Conservation (phyloP, 2,888 invertebrate genomes). For the Didymodactylos carnosus region DNA sequence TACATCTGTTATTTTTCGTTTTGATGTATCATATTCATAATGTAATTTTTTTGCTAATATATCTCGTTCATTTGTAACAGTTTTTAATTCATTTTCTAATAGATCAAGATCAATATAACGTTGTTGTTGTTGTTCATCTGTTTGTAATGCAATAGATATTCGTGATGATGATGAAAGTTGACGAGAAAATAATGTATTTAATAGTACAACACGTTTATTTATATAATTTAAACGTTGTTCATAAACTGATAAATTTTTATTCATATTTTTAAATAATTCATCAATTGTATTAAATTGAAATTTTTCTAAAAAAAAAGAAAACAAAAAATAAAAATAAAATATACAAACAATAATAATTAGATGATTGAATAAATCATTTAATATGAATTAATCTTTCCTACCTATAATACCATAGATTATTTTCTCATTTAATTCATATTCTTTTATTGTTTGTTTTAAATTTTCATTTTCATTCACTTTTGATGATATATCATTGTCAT, state of each 20-base stretch:
- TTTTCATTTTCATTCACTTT: neutral
- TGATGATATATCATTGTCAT: neutral
- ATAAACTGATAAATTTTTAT: neutral
- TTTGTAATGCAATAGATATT: neutral
- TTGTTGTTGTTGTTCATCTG: neutral
- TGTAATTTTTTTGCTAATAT: conserved; percentile 3
- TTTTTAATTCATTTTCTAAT: neutral
- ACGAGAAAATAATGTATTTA: neutral
- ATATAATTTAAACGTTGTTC: neutral
- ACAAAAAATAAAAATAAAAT: no score
- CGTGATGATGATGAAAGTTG: neutral
- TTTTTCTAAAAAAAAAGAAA: no score
- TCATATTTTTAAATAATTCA: neutral
- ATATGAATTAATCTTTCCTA: no score
- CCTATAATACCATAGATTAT: neutral
- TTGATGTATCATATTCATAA: neutral
- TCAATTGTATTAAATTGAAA: neutral
- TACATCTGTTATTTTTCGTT: neutral
- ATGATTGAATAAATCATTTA: no score
- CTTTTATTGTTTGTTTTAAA: neutral
- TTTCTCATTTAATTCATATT: neutral
- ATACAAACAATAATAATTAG: no score
- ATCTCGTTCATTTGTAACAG: conserved; percentile 3
- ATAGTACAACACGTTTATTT: neutral
- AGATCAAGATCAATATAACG: neutral